Base-by-base conservation (phyloP, 2,888 invertebrate genomes). In the Graphium colonna region DNA sequence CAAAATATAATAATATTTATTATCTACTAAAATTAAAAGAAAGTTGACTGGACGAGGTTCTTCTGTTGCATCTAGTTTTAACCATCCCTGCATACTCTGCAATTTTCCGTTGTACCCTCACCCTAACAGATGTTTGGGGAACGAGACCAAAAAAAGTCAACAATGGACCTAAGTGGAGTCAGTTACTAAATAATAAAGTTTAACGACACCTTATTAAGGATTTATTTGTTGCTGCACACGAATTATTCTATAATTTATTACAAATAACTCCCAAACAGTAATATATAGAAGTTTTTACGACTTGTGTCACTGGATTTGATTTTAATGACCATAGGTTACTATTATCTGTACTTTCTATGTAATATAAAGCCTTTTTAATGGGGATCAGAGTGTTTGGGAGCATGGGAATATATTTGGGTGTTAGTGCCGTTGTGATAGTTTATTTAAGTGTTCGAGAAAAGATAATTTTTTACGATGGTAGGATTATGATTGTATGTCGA, bases 171-270 rank as follows among this genome's bases (percentile, higher is more conserved):
- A 83, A 87, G 84, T 84, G 82, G 81, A 82, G 81, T 62, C 64
- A 65, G 68, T 68, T 65, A 66, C 63, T 65, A 68, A 67, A 67
- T 68, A 68, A 67, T 68, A 68, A 67, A 68, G 61, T 68, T 68
- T 68, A 68, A 68, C 66, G 65, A 67, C 64, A 64, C 85, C 84
- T 84, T 87, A 88, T 86, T 87, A 88, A 81, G 79, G 77, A 86
- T 88, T 83, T 89, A 89, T 88, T 84, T 83, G 83, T 85, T 79
- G 77, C 75, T 65, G 56, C 60, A 61, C 60, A 61, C 76, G 83
- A 86, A 86, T 85, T 83, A 87, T 85, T 78, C 67, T 69, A 65
- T 84, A 83, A 87, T 88, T 88, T 89, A 88, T 89, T 85, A 89
- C 88, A 82, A 88, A 89, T 88, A 85, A 83, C 79, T 77, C 73